Conservation (phyloP, 2,797 vertebrate genomes). For the Chelon auratus region DNA sequence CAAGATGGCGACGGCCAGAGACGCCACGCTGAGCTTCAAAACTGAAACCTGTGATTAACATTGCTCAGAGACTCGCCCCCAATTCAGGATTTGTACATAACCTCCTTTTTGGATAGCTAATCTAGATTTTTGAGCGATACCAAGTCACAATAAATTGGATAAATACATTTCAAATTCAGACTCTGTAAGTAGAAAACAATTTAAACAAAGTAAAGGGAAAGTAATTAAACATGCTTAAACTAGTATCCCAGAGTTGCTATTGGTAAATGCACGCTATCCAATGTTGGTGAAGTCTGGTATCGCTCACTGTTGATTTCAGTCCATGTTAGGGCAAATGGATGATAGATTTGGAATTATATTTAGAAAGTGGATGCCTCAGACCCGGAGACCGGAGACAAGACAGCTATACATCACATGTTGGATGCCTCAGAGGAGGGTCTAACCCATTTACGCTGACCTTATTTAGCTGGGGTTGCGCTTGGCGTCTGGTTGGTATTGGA, state of each 20-base stretch:
- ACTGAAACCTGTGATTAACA: too few relatives aligned
- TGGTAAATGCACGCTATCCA: neutral
- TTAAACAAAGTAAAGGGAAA: too few relatives aligned
- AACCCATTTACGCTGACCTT: slow-evolving; percentile 67
- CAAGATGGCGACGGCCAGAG: too few relatives aligned
- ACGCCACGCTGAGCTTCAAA: too few relatives aligned
- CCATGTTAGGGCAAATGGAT: slow-evolving; percentile 20
- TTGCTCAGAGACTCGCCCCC: too few relatives aligned
- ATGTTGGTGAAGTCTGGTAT: neutral
- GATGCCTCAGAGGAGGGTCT: slow-evolving; percentile 46
- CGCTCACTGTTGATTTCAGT: neutral
- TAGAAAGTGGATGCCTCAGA: slow-evolving; percentile 25
- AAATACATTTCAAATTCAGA: neutral
- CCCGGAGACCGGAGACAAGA: slow-evolving; percentile 33
- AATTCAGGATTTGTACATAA: too few relatives aligned
- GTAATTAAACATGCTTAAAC: too few relatives aligned
- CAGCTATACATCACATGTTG: slow-evolving; percentile 35
- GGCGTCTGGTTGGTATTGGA: slow-evolving; percentile 34
- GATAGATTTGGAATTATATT: slow-evolving; percentile 49
- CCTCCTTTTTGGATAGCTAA: neutral
- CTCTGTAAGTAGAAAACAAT: too few relatives aligned
- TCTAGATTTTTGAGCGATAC: neutral
- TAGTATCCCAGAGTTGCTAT: neutral
- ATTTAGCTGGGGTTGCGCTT: slow-evolving; percentile 40
- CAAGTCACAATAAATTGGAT: neutral